Evolutionary conservation across 2,113 vertebrate species (phyloP), one percentile per base, ranked within the genome.

Genomic region (Ammodytes dubius): DNA sequence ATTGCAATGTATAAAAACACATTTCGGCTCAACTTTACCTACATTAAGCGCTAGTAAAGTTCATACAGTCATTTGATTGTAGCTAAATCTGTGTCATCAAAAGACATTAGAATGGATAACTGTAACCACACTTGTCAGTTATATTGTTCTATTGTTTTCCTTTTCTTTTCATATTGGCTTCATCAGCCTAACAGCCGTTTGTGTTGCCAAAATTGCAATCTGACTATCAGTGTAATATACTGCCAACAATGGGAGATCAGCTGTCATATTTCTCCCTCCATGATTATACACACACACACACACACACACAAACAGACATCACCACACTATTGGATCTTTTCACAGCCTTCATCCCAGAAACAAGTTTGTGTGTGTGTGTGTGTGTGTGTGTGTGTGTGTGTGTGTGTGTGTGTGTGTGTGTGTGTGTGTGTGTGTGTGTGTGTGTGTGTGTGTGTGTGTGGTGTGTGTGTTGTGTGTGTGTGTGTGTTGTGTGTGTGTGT

Each of bases 351-450:
- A 82, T 68, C 47, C 13, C 27, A 37, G 4, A 70, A 78, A 58
- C 17, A 52, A 66, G 42, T 19, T 19, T n/a, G 56, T 17, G 57
- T 10, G 10, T 6, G 54, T 52, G 49, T 14, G 2, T 63, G 57
- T 50, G 43, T 46, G 27, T 27, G 66, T 79, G 61, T 74, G 42
- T 27, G 70, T 85, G 77, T 83, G 77, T 86, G 78, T 27, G 66
- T 79, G 61, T 74, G 42, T 27, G 70, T 85, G 77, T 83, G 77
- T 86, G 78, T 27, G 66, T 79, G 61, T 74, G 42, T 27, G 70
- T 85, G 77, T 83, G 77, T 86, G 78, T 27, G 66, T 79, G 61
- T 74, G 42, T 27, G 70, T 85, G 77, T 83, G 77, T 86, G 78
- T 27, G 27, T 27, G 66, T 79, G 61, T 74, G 42, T 27, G 70